phyloP scores from a whole-genome alignment of 2,888 invertebrate genomes.

The Cephus pulcher region DNA sequence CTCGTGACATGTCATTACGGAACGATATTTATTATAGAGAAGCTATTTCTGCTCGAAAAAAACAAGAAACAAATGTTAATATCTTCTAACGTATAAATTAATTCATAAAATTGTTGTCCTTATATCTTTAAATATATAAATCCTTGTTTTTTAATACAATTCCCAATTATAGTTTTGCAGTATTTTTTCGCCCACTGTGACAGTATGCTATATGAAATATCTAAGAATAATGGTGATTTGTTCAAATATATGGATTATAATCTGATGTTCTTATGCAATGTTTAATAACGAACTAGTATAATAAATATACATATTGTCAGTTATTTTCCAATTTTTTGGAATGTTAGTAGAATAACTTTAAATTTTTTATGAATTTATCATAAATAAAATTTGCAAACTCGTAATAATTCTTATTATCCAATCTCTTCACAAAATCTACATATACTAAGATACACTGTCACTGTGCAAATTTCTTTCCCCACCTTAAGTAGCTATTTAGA shows the following conservation, averaged over 20 bases:
- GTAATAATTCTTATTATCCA: neutral
- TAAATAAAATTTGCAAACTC: neutral
- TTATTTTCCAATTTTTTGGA: neutral
- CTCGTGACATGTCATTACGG: neutral
- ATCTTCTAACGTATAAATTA: neutral
- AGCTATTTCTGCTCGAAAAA: neutral
- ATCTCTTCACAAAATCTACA: neutral
- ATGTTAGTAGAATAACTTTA: neutral
- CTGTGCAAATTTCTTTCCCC: neutral
- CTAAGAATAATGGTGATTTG: neutral
- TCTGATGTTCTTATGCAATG: neutral
- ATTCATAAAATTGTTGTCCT: neutral
- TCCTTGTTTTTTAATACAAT: neutral
- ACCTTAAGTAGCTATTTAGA: neutral
- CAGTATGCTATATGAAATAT: neutral
- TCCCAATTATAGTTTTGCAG: neutral
- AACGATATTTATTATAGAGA: neutral
- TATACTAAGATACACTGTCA: neutral
- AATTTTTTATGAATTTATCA: neutral
- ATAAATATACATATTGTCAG: neutral
- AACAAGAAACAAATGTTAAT: neutral
- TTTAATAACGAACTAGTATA: neutral
- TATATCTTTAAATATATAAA: neutral
- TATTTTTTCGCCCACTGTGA: neutral
- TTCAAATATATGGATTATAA: neutral